phyloP scores from a whole-genome alignment of 2,113 vertebrate genomes.

The Zosterops hypoxanthus region DNA sequence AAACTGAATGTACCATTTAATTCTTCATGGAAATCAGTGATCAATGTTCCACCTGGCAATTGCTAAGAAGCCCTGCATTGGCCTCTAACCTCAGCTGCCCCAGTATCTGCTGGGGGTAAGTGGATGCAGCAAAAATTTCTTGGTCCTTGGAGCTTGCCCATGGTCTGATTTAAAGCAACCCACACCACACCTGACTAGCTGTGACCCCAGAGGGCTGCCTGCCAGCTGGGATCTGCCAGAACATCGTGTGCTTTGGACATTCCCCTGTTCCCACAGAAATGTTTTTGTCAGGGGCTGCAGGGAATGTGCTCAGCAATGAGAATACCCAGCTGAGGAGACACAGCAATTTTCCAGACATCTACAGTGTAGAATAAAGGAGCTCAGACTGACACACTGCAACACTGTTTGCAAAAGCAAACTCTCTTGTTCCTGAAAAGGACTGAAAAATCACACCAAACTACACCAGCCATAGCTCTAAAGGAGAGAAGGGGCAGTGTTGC shows the following conservation, averaged over 20 bases:
- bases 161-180: conserved; percentile 40
- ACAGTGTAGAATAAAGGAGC: not conserved
- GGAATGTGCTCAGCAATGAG: conserved; percentile 55
- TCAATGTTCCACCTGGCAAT: not conserved
- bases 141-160: not conserved
- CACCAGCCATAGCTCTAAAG: not conserved
- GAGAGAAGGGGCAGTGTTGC: not conserved
- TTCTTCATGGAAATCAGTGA: not conserved
- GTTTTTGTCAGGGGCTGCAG: not conserved
- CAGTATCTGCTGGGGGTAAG: conserved; percentile 56
- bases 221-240: conserved; percentile 66
- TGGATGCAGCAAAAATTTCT: conserved; percentile 35
- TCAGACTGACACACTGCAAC: not conserved
- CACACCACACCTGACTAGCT: conserved; percentile 15
- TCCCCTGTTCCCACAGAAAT: conserved; percentile 59
- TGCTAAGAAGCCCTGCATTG: not conserved
- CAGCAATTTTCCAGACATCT: conserved; percentile 22
- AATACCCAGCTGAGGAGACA: conserved; percentile 20
- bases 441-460: not conserved
- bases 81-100: conserved; percentile 53
- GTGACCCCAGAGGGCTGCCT: conserved; percentile 47
- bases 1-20: not conserved
- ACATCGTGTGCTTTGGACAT: conserved; percentile 59
- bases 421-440: not conserved
- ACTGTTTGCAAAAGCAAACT: not conserved